A percentile compares a stretch with the other conserved stretches of the same genome.
phyloP scores from a whole-genome alignment of 92 coral and sea anemone genomes.

The Ricordea florida region DNA sequence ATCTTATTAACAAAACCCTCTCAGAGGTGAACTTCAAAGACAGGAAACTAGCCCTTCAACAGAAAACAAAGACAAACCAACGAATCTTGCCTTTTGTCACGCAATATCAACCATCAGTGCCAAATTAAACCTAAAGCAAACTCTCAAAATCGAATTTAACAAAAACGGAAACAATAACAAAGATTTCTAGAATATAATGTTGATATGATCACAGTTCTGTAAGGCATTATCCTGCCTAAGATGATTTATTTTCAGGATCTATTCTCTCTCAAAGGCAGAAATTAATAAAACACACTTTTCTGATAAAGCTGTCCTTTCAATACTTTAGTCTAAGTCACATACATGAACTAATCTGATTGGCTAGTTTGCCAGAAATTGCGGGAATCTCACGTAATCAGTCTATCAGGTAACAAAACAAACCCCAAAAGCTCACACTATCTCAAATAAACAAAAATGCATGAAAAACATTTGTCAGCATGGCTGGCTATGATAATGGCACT shows the following conservation, averaged over 20 bases:
- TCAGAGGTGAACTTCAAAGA: too few species aligned
- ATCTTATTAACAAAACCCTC: too few species aligned
- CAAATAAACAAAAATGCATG: not conserved
- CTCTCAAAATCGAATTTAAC: conserved; percentile 30
- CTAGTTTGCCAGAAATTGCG: too few species aligned
- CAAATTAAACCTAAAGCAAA: conserved; percentile 17
- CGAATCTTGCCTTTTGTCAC: too few species aligned
- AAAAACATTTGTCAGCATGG: not conserved
- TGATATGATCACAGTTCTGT: not conserved
- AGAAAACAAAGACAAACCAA: too few species aligned
- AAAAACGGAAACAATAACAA: not conserved
- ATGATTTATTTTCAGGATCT: too few species aligned
- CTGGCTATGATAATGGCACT: too few species aligned
- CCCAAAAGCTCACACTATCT: not conserved
- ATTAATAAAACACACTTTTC: too few species aligned
- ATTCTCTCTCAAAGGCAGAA: too few species aligned
- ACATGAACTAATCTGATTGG: not conserved
- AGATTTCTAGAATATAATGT: not conserved
- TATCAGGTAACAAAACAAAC: not conserved
- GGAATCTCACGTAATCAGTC: too few species aligned
- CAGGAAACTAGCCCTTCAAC: too few species aligned
- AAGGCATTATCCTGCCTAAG: not conserved
- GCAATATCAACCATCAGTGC: too few species aligned
- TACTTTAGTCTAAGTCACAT: not conserved
- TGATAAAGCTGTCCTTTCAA: not conserved